A percentile compares a stretch with the other conserved stretches of the same genome.
Conservation (phyloP, 2,888 invertebrate species). For the Trachelus troglodyta region DNA sequence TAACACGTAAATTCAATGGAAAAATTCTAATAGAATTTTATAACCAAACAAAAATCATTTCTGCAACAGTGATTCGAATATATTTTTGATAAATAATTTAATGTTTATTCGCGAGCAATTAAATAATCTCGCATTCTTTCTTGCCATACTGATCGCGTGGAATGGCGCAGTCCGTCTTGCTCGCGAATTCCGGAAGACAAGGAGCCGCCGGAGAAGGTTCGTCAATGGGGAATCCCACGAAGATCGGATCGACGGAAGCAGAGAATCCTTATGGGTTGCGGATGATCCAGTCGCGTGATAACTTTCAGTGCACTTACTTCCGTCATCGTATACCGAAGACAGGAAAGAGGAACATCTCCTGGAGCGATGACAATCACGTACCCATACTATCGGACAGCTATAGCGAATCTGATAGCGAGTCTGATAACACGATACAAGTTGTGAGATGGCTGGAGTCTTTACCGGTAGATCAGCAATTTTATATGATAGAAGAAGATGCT, state of each 20-base stretch:
- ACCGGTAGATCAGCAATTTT: constrained; percentile 33
- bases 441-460: constrained; percentile 33
- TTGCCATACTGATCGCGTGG: constrained; percentile 17
- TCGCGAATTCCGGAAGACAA: constrained; percentile 18
- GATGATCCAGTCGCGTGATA: constrained; percentile 8
- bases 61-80: background rate
- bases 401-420: constrained; percentile 39
- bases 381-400: background rate
- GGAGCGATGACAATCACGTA: background rate
- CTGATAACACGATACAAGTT: constrained; percentile 30
- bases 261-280: background rate
- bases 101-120: constrained; percentile 21
- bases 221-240: background rate
- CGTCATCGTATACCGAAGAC: constrained; percentile 1
- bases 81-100: background rate
- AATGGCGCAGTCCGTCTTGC: constrained; percentile 28
- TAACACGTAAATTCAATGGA: background rate
- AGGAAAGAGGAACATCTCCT: background rate
- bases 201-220: constrained; percentile 21
- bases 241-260: background rate
- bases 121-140: constrained; percentile 14
- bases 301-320: constrained; percentile 22
- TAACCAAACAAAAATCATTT: background rate
- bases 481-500: constrained; percentile 20
- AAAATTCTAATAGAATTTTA: background rate